phyloP scores from a whole-genome alignment of 2,888 invertebrate genomes.

The Calameuta pallipes region DNA sequence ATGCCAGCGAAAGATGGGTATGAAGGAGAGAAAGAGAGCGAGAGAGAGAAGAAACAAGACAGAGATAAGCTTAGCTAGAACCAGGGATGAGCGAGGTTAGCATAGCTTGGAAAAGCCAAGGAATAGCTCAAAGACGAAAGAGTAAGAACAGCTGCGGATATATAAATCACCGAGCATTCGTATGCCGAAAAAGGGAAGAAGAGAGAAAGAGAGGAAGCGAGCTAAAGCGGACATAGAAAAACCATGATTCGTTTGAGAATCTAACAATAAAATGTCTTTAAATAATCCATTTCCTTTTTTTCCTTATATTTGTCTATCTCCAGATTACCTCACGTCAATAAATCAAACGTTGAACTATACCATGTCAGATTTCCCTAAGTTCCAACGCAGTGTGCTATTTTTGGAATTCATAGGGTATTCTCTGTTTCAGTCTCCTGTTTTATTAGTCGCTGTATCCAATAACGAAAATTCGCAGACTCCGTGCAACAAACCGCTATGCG shows the following conservation, averaged over 20 bases:
- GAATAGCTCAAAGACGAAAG: constrained; percentile 26
- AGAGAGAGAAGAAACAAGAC: background rate
- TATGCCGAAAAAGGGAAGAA: background rate
- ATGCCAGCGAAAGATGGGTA: background rate
- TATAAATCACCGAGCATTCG: constrained; percentile 36
- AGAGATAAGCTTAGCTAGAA: background rate
- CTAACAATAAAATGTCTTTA: background rate
- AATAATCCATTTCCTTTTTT: background rate
- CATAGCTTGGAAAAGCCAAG: background rate
- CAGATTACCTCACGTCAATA: background rate
- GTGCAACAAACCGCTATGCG: constrained; percentile 8
- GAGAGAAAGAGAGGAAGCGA: too few species aligned
- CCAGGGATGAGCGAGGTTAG: background rate
- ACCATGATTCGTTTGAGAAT: background rate
- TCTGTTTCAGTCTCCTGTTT: background rate
- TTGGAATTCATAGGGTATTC: background rate
- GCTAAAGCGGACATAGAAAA: background rate
- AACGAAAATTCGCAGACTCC: background rate
- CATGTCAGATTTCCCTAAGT: background rate
- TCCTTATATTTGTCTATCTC: background rate
- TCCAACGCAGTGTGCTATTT: background rate
- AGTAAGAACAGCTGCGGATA: constrained; percentile 37
- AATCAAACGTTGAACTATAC: background rate
- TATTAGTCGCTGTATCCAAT: background rate
- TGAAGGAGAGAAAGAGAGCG: background rate